phyloP scores from a whole-genome alignment of 2,113 vertebrate species.

The Channa argus region DNA sequence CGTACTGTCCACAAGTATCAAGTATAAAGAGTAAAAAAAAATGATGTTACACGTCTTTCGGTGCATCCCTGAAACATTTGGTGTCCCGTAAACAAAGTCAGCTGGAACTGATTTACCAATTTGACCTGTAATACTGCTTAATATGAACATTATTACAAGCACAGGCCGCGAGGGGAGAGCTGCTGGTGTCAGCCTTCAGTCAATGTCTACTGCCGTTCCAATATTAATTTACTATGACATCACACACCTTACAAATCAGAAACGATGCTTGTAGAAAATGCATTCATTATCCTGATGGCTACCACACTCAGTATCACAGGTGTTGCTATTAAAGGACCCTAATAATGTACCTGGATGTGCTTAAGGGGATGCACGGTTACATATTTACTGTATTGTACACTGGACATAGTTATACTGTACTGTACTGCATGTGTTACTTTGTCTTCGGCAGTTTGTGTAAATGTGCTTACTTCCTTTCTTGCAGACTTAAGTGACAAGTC shows the following conservation, averaged over 20 bases:
- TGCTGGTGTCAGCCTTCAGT: slow-evolving; percentile 65
- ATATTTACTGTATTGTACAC: slow-evolving; percentile 8
- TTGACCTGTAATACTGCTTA: neutral
- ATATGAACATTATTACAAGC: neutral
- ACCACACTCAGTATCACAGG: too few relatives aligned
- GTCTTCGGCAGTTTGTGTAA: neutral
- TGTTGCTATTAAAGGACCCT: too few relatives aligned
- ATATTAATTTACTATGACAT: neutral
- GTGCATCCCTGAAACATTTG: neutral
- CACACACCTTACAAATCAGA: too few relatives aligned
- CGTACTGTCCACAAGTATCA: too few relatives aligned
- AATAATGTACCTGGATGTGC: too few relatives aligned
- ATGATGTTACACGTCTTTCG: neutral
- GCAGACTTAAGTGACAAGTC: too few relatives aligned
- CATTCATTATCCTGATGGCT: too few relatives aligned
- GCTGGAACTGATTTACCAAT: slow-evolving; percentile 42
- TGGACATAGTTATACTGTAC: slow-evolving; percentile 1
- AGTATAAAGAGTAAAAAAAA: too few relatives aligned
- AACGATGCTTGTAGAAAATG: too few relatives aligned
- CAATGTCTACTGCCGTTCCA: neutral
- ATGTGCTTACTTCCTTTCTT: too few relatives aligned
- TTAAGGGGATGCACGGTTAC: too few relatives aligned
- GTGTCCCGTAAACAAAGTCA: slow-evolving; percentile 1
- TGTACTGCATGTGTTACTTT: neutral
- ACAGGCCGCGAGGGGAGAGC: slow-evolving; percentile 22